phyloP scores from a whole-genome alignment of 2,797 vertebrate species.

The Halcyon chelicuti region DNA sequence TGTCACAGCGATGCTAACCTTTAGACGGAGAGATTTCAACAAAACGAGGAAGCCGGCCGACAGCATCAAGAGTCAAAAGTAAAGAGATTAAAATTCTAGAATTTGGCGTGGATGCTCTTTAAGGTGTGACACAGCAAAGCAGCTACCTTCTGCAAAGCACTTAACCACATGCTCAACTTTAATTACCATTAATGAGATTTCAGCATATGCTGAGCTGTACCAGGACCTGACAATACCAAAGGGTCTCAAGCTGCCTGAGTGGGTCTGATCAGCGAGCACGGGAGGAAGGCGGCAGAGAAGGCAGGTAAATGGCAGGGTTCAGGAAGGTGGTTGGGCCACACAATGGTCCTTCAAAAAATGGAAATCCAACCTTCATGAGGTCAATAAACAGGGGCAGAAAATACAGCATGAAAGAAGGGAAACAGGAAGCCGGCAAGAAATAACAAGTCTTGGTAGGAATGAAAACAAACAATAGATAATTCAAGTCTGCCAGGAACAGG shows the following conservation, averaged over 20 bases:
- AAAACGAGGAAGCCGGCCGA: background rate
- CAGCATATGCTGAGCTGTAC: background rate
- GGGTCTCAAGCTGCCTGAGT: background rate
- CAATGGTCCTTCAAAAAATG: background rate
- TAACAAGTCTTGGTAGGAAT: background rate
- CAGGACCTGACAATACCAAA: background rate
- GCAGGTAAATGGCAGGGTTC: background rate
- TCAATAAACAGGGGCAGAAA: constrained; percentile 27
- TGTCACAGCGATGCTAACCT: background rate
- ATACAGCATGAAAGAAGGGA: constrained; percentile 37
- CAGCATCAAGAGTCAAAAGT: background rate
- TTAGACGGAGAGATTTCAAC: background rate
- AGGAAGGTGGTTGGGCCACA: background rate
- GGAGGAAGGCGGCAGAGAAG: background rate
- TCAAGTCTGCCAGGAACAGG: constrained; percentile 57
- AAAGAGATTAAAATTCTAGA: background rate
- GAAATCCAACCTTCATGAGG: constrained; percentile 5
- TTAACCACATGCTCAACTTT: background rate
- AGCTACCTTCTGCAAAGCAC: background rate
- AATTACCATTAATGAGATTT: constrained; percentile 2
- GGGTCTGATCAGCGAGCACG: accelerated
- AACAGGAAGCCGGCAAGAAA: constrained; percentile 46
- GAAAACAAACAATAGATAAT: constrained; percentile 60
- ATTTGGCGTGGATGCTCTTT: background rate
- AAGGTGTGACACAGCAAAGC: background rate